Conservation (phyloP, 2,113 vertebrate species). For the Corythornis madagascariensis region DNA sequence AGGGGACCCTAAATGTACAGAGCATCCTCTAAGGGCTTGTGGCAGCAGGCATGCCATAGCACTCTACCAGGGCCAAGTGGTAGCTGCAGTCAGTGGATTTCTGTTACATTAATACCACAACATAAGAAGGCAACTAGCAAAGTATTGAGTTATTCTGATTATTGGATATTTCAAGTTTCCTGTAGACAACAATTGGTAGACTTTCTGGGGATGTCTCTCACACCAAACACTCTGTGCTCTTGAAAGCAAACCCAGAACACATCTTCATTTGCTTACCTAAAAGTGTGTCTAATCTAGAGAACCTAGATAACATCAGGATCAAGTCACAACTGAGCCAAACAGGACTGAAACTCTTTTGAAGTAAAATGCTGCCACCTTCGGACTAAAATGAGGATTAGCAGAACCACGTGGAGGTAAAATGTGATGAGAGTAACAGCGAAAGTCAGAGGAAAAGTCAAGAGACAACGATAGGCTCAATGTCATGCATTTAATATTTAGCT, state of each 20-base stretch:
- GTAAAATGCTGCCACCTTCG: constrained; percentile 76
- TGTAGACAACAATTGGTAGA: background rate
- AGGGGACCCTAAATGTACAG: background rate
- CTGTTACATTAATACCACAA: background rate
- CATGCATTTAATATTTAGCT: background rate
- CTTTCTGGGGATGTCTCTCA: constrained; percentile 32
- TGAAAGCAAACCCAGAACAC: background rate
- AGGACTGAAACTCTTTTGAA: background rate
- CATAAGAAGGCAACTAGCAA: background rate
- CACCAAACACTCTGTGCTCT: background rate
- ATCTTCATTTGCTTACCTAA: background rate
- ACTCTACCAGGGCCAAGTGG: background rate
- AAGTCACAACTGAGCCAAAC: background rate
- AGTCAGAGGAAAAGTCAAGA: background rate
- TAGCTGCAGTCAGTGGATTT: background rate
- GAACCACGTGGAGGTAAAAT: background rate
- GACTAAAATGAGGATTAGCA: background rate
- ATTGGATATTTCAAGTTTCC: background rate
- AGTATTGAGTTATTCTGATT: background rate
- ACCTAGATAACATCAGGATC: background rate
- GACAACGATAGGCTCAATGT: background rate
- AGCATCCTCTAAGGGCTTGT: rapidly evolving
- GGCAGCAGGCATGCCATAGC: background rate
- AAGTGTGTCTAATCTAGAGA: background rate
- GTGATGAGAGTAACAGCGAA: rapidly evolving